Percentiles rank a stretch among this genome's conserved stretches.
Conservation (phyloP, 64 coral and sea anemone genomes). For the Actinia equina region DNA sequence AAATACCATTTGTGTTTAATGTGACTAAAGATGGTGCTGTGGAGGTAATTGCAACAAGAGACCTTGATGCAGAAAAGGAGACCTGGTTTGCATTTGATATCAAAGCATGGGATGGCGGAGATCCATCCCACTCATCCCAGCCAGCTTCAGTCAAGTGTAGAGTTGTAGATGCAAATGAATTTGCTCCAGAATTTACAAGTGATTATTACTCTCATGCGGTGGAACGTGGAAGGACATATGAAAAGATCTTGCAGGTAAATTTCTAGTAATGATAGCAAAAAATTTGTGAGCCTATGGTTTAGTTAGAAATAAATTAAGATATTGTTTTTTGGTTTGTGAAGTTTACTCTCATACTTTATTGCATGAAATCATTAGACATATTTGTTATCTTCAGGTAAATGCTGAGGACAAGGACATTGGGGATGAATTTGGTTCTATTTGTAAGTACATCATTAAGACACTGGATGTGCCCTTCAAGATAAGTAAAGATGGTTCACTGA, state of each 20-base stretch:
- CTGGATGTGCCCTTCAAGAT: slow-evolving; percentile 66
- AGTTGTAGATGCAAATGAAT: slow-evolving; percentile 82
- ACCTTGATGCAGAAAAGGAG: slow-evolving; percentile 75
- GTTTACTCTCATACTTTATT: no score
- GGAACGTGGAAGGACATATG: slow-evolving; percentile 40
- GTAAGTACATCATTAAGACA: slow-evolving; percentile 69
- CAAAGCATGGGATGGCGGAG: slow-evolving; percentile 69
- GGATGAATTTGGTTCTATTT: slow-evolving; percentile 61
- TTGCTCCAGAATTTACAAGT: slow-evolving; percentile 68
- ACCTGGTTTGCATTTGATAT: slow-evolving; percentile 79
- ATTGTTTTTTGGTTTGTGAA: no score
- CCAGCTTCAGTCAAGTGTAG: slow-evolving; percentile 73
- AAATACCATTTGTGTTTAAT: slow-evolving; percentile 72
- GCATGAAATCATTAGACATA: no score
- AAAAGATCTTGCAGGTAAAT: slow-evolving; percentile 55
- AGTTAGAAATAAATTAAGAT: no score
- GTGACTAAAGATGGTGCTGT: slow-evolving; percentile 62
- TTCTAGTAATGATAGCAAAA: neutral
- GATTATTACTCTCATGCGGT: slow-evolving; percentile 62
- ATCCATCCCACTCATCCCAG: slow-evolving; percentile 43
- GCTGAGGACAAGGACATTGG: slow-evolving; percentile 79
- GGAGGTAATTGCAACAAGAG: slow-evolving; percentile 45
- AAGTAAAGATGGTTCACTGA: slow-evolving; percentile 58
- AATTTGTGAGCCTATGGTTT: no score
- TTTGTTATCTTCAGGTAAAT: slow-evolving; percentile 41